Evolutionary conservation across 2,888 invertebrate genomes (phyloP), one percentile per base, ranked within the genome.

Genomic region (Aelia acuminata): DNA sequence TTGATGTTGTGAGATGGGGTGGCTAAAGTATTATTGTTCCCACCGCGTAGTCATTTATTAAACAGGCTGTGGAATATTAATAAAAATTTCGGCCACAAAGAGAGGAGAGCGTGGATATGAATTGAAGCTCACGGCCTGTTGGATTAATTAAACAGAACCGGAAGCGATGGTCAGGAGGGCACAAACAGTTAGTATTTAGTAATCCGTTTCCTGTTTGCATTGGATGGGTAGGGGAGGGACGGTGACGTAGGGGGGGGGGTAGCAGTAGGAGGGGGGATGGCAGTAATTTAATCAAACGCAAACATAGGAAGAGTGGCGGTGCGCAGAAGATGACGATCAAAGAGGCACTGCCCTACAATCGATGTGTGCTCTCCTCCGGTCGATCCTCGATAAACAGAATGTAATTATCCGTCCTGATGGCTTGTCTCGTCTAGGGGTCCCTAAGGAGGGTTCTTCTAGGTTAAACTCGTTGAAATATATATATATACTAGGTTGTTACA

Each of bases 71-170:
- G 63, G 63, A 35, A 70, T 15, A 70, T 35, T 70, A 70, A 70
- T 70, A 70, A 70, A 70, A 70, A 70, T 70, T 5, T 4, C 18
- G 31, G 18, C 31, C 3, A 70, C 63, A 35, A 70, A 31, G 63
- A 35, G 35, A n/a, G 31, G 63, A 35, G 35, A n/a, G 31, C 18
- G 63, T 18, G 31, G 35, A 70, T 70, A 70, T 70, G 63, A 70
- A 70, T 70, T 35, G 63, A 35, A 70, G n/a, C 43, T 80, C 80
- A 80, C 80, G 15, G 80, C 80, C 80, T 43, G 43, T n/a, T 80
- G 80, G 80, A 80, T 80, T 80, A 80, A 80, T 80, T 80, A 80
- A 80, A 80, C n/a, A 80, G 43, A 80, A 80, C 43, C 39, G 80
- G 80, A 13, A 80, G 80, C 43, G 39, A n/a, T 47, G 80, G 80